These are phyloP conservation scores for Intellagama lesueurii DNA, from an alignment of 2,797 vertebrate genomes.

Conservation along the genomic window DNA sequence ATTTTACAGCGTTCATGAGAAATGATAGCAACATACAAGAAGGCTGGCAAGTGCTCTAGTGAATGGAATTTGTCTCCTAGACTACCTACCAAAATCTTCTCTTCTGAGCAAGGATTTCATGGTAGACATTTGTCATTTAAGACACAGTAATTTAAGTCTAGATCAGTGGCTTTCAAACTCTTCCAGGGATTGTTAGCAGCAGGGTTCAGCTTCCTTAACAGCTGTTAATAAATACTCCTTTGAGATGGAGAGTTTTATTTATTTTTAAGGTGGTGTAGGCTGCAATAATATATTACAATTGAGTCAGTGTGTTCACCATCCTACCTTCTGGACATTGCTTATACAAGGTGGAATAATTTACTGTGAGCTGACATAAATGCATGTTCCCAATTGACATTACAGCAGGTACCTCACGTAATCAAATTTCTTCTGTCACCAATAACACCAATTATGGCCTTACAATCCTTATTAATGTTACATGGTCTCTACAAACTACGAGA, in stretches of 20 bases:
- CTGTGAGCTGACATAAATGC: not conserved
- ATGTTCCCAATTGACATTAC: not conserved
- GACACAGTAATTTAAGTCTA: not conserved
- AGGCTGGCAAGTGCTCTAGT: no score
- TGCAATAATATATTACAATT: not conserved
- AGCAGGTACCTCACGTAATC: not conserved
- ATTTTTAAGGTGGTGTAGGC: not conserved
- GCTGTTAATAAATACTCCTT: no score
- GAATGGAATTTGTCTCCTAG: no score
- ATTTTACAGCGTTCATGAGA: not conserved
- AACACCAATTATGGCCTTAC: not conserved
- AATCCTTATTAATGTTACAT: not conserved
- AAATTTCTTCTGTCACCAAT: not conserved
- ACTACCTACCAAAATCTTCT: not conserved
- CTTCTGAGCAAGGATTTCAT: not conserved
- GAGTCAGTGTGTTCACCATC: not conserved
- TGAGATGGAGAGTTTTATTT: no score
- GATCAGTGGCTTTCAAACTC: not conserved
- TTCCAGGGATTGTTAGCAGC: not conserved
- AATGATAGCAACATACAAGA: not conserved
- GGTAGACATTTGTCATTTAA: not conserved
- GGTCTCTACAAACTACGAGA: not conserved
- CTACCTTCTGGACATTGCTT: not conserved
- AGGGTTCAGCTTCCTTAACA: not conserved
- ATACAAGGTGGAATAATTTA: not conserved